Evolutionary conservation across 2,113 vertebrate genomes (phyloP).

Genomic region (Beaufortia kweichowensis): DNA sequence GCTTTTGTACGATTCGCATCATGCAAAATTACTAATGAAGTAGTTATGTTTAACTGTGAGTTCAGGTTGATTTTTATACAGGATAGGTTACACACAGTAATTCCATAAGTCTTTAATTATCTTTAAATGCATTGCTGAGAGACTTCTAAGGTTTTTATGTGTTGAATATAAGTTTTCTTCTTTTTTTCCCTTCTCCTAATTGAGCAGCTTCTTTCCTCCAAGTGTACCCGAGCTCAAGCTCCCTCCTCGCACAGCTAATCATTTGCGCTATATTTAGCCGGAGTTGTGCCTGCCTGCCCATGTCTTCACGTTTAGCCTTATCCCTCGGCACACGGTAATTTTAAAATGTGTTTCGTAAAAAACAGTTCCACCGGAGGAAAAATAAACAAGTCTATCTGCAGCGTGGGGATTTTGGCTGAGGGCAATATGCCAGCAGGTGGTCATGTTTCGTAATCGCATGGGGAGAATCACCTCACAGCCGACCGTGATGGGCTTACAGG

Average conservation of each 20-base stretch:
- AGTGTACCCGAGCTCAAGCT: constrained; percentile 23
- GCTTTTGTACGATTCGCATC: no score
- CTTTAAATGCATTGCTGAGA: not conserved
- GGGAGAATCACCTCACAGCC: constrained; percentile 10
- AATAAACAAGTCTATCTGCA: constrained; percentile 40
- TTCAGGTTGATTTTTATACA: no score
- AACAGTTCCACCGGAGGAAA: constrained; percentile 34
- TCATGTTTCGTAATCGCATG: not conserved
- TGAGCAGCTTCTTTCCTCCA: constrained; percentile 28
- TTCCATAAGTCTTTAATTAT: no score
- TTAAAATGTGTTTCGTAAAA: constrained; percentile 37
- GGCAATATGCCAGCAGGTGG: constrained; percentile 29
- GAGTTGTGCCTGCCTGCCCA: constrained; percentile 37
- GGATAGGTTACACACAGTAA: no score
- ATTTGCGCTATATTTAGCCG: constrained; percentile 36
- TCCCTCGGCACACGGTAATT: constrained; percentile 35
- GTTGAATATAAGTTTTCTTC: not conserved
- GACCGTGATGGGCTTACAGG: not conserved
- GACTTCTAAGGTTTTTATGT: not conserved
- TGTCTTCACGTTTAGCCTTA: constrained; percentile 28
- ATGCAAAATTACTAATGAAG: no score
- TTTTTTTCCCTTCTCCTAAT: constrained; percentile 12
- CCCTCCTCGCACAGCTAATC: constrained; percentile 27
- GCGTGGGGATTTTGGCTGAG: constrained; percentile 3
- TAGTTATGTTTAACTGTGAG: no score